Conservation (phyloP, 2,113 vertebrate genomes). For the Rostratula benghalensis region DNA sequence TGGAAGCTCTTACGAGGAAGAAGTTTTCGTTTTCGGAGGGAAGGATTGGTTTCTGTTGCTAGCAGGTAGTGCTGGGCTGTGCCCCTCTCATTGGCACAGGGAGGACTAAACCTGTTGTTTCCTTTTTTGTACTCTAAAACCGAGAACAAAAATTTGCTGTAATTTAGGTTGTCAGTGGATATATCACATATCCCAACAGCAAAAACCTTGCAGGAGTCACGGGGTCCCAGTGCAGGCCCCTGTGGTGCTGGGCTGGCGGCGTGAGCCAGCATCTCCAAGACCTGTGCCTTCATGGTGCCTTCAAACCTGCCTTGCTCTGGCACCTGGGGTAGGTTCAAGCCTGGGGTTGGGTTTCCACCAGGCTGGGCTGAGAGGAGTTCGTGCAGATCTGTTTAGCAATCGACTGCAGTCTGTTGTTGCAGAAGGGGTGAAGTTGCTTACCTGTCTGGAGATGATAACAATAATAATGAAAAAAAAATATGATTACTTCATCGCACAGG, state of each 20-base stretch:
- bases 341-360: background rate
- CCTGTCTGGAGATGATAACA: background rate
- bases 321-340: background rate
- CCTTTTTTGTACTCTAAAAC: background rate
- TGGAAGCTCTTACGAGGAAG: background rate
- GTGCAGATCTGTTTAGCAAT: background rate
- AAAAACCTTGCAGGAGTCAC: background rate
- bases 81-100: background rate
- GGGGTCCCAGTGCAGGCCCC: background rate
- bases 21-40: background rate
- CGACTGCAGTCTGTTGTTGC: background rate
- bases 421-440: background rate
- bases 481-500: background rate
- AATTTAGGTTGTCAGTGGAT: background rate
- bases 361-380: background rate
- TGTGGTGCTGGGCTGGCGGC: accelerated
- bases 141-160: background rate
- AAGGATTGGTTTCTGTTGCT: background rate
- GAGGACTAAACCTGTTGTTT: background rate
- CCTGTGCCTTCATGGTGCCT: background rate
- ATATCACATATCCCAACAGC: background rate
- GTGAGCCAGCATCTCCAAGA: accelerated
- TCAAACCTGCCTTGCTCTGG: background rate
- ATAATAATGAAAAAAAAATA: background rate
- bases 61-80: background rate